Evolutionary conservation across 2,797 vertebrate species (phyloP), one percentile per base, ranked within the genome.

Genomic region (Anomalospiza imberbis): DNA sequence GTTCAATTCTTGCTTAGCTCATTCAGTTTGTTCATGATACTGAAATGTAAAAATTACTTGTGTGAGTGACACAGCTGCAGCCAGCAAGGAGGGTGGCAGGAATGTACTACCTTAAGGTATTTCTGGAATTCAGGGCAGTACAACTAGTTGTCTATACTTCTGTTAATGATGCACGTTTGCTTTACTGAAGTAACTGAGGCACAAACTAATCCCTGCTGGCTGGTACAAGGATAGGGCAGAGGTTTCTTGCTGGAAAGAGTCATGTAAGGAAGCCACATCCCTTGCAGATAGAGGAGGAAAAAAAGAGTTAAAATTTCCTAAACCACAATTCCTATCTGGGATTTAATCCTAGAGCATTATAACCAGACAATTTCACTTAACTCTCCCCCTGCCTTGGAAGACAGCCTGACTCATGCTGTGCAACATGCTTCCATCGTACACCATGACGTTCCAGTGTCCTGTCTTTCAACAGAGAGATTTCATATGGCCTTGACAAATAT

Each of bases 401-500:
- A 16, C 45, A 79, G 65, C 62, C 78, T 74, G 54, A n/a, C 55
- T 78, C 53, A 3, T 13, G 8, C 57, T 36, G 45, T 28, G 13
- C 48, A n/a, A 15, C 25, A 44, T 1, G 0, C 13, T 88, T 77
- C 75, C 34, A 7, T 22, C 3, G 1, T 55, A 19, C 55, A 67
- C 17, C 44, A 17, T 5, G 12, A 53, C 0, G 4, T 73, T 85
- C 63, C 53, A 32, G 26, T 32, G 58, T 44, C 7, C 3, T 54
- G 68, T 67, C 80, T 83, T 82, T 79, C 63, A 85, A 4, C 63
- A 17, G 38, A 7, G 45, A 84, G 63, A 82, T 93, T 62, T 81
- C 62, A 45, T 66, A 55, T 1, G 7, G 28, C 40, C 73, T 83
- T 81, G 60, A n/a, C 62, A 91, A 88, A 85, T 66, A 73, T 92